Conservation (phyloP, 2,888 invertebrate genomes). For the Rotaria magnacalcarata region DNA sequence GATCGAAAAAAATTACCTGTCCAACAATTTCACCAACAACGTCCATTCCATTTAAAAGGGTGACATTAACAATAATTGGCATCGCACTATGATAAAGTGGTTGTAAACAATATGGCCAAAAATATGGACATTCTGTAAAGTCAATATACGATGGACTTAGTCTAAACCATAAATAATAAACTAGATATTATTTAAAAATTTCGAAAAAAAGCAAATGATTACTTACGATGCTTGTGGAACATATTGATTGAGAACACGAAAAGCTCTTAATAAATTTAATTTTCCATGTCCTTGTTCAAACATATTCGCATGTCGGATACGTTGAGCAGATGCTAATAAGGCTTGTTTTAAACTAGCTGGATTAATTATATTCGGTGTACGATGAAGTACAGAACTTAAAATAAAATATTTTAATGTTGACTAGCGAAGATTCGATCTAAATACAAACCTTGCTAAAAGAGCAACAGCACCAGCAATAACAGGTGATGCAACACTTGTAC, state of each 20-base stretch:
- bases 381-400: slow-evolving; percentile 61
- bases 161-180: slow-evolving; percentile 51
- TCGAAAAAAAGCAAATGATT: neutral
- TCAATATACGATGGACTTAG: slow-evolving; percentile 76
- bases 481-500: slow-evolving; percentile 92
- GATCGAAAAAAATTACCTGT: neutral
- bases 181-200: neutral
- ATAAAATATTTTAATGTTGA: neutral
- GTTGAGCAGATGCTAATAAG: slow-evolving; percentile 78
- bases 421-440: neutral
- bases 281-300: slow-evolving; percentile 96
- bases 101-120: slow-evolving; percentile 98
- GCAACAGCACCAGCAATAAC: slow-evolving; percentile 93
- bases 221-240: slow-evolving; percentile 64
- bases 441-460: slow-evolving; percentile 66
- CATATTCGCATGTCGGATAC: slow-evolving; percentile 78
- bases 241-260: slow-evolving; percentile 68
- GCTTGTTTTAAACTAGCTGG: slow-evolving; percentile 93
- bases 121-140: slow-evolving; percentile 86
- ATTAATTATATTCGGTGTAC: slow-evolving; percentile 67
- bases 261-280: slow-evolving; percentile 80
- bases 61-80: slow-evolving; percentile 82
- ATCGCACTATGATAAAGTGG: slow-evolving; percentile 80
- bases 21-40: slow-evolving; percentile 75
- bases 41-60: slow-evolving; percentile 84